Conservation (phyloP, 2,888 invertebrate genomes). For the Drosophila histrio region DNA sequence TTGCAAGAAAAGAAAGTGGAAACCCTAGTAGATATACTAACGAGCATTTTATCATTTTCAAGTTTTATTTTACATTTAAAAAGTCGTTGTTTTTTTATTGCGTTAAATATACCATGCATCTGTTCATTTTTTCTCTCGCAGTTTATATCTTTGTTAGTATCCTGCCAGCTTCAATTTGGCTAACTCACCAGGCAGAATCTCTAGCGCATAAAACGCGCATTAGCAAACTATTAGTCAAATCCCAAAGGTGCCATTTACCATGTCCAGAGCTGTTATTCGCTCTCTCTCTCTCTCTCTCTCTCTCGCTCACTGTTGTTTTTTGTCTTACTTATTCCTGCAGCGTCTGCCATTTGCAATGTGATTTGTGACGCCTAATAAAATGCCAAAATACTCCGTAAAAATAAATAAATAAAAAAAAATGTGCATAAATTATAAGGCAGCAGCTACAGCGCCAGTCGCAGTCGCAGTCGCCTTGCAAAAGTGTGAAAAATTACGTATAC, state of each 20-base stretch:
- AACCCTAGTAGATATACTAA: not conserved
- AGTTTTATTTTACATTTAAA: not conserved
- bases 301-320: not conserved
- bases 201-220: slow-evolving; percentile 68
- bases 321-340: slow-evolving; percentile 15
- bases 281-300: slow-evolving; percentile 1
- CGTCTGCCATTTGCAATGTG: slow-evolving; percentile 62
- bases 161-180: slow-evolving; percentile 44
- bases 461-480: slow-evolving; percentile 20
- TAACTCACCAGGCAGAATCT: slow-evolving; percentile 28
- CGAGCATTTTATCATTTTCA: slow-evolving; percentile 11
- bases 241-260: slow-evolving; percentile 64
- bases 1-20: not conserved
- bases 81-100: not conserved
- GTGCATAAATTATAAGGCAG: slow-evolving; percentile 62
- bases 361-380: slow-evolving; percentile 69
- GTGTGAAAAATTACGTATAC: slow-evolving; percentile 68
- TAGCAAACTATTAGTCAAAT: slow-evolving; percentile 70
- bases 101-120: not conserved
- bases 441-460: slow-evolving; percentile 2
- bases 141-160: slow-evolving; percentile 27
- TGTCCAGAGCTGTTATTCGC: slow-evolving; percentile 39
- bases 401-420: slow-evolving; percentile 63
- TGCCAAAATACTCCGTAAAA: slow-evolving; percentile 59
- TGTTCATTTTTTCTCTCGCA: not conserved